phyloP scores from a whole-genome alignment of 2,113 vertebrate species.

The Halichoeres trimaculatus region DNA sequence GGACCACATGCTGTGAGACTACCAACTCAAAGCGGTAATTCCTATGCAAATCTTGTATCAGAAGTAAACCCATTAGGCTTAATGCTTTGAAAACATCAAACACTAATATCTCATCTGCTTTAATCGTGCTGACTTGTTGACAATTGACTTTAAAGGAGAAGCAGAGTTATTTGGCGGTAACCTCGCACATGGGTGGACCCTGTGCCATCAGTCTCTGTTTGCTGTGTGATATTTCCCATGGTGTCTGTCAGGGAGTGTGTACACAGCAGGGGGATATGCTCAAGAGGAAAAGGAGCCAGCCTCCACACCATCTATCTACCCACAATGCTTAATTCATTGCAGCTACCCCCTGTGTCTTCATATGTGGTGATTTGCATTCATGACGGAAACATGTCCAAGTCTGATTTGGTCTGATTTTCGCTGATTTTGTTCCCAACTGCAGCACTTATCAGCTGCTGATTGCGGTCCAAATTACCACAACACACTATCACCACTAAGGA shows the following conservation, averaged over 20 bases:
- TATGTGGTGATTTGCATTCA: slow-evolving; percentile 53
- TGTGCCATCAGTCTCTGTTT: slow-evolving; percentile 39
- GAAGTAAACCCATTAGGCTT: slow-evolving; percentile 60
- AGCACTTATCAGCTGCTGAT: slow-evolving; percentile 53
- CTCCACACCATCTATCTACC: slow-evolving; percentile 21
- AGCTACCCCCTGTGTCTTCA: slow-evolving; percentile 21
- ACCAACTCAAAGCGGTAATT: slow-evolving; percentile 54
- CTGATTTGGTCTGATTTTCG: slow-evolving; percentile 60
- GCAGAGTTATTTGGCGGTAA: slow-evolving; percentile 40
- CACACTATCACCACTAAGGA: slow-evolving; percentile 16
- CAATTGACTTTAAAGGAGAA: slow-evolving; percentile 38
- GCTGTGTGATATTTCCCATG: slow-evolving; percentile 25
- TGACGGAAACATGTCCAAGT: slow-evolving; percentile 15
- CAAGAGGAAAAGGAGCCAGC: slow-evolving; percentile 32
- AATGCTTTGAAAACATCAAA: slow-evolving; percentile 57
- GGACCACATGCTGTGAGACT: slow-evolving; percentile 32
- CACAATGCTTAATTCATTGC: slow-evolving; percentile 39
- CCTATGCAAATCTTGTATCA: slow-evolving; percentile 56
- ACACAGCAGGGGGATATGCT: slow-evolving; percentile 38
- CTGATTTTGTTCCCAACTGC: slow-evolving; percentile 55
- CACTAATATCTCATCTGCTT: slow-evolving; percentile 47
- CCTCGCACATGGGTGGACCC: slow-evolving; percentile 21
- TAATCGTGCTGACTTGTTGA: slow-evolving; percentile 58
- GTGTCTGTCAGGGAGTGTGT: slow-evolving; percentile 20
- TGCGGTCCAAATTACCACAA: slow-evolving; percentile 46